phyloP scores from a whole-genome alignment of 2,113 vertebrate genomes.

The Gambusia affinis region DNA sequence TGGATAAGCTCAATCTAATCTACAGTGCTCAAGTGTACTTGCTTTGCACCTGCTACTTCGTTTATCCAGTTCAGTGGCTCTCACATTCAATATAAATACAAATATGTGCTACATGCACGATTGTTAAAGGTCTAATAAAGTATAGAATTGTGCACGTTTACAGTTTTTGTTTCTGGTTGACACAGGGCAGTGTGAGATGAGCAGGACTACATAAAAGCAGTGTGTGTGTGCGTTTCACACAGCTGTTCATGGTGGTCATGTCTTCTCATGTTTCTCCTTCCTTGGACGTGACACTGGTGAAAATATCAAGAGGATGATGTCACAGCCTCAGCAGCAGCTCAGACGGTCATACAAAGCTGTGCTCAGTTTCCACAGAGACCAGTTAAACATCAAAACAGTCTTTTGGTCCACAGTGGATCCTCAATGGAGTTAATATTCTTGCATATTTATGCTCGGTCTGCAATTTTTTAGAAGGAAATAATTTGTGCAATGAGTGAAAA shows the following conservation, averaged over 20 bases:
- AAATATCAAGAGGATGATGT: slow-evolving; percentile 76
- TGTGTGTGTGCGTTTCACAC: slow-evolving; percentile 36
- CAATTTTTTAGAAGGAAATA: neutral
- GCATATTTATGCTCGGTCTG: neutral
- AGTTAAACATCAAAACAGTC: slow-evolving; percentile 69
- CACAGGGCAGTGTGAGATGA: neutral
- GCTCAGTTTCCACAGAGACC: slow-evolving; percentile 73
- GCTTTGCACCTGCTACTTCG: neutral
- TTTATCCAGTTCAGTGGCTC: neutral
- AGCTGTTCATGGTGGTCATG: slow-evolving; percentile 69
- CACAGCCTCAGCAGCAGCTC: slow-evolving; percentile 51
- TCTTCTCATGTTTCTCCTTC: slow-evolving; percentile 72
- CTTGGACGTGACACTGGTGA: slow-evolving; percentile 71
- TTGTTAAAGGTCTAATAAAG: neutral
- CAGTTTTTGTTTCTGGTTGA: neutral
- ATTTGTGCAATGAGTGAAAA: neutral
- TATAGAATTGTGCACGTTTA: neutral
- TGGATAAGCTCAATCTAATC: neutral
- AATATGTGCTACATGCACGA: neutral
- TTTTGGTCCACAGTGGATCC: slow-evolving; percentile 23
- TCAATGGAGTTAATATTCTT: slow-evolving; percentile 3
- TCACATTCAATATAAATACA: neutral
- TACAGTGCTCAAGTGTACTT: neutral
- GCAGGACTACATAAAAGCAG: slow-evolving; percentile 12
- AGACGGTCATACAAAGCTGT: slow-evolving; percentile 57